A percentile compares a stretch with the other conserved stretches of the same genome.
phyloP scores from a whole-genome alignment of 2,113 vertebrate genomes.

The Regulus satrapa region DNA sequence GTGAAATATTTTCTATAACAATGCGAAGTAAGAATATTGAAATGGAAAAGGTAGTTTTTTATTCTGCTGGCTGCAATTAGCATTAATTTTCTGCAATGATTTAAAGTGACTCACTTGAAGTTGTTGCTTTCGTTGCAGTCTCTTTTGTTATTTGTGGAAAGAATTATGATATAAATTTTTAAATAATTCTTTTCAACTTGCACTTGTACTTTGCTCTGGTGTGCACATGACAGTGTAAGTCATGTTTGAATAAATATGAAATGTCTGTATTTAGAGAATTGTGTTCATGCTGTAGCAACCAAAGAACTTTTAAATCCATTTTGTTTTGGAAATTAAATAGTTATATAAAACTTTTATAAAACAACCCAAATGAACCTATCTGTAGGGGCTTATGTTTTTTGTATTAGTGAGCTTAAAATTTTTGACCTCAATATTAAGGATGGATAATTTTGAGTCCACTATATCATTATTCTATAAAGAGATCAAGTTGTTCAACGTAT shows the following conservation, averaged over 20 bases:
- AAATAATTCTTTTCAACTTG: conserved; percentile 40
- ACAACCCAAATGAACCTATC: neutral
- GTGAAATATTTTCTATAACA: neutral
- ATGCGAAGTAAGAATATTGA: conserved; percentile 19
- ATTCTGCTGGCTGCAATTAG: neutral
- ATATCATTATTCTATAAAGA: neutral
- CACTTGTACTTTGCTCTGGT: neutral
- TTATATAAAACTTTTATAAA: neutral
- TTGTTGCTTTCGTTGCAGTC: conserved; percentile 32
- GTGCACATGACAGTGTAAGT: neutral
- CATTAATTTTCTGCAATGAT: conserved; percentile 51
- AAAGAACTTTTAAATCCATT: neutral
- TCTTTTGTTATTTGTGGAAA: conserved; percentile 45
- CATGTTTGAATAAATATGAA: neutral
- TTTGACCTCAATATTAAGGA: neutral
- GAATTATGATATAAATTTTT: conserved; percentile 40
- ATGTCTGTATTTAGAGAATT: neutral
- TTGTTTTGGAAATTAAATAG: neutral
- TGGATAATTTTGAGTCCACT: neutral
- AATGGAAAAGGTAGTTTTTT: neutral
- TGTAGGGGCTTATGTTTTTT: neutral
- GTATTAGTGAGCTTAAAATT: neutral
- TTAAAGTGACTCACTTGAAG: conserved; percentile 48
- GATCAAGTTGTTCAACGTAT: neutral
- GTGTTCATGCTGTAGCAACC: neutral